These are phyloP conservation scores for Pseudopipra pipra DNA, from an alignment of 2,113 vertebrate genomes.

Conservation along the genomic window DNA sequence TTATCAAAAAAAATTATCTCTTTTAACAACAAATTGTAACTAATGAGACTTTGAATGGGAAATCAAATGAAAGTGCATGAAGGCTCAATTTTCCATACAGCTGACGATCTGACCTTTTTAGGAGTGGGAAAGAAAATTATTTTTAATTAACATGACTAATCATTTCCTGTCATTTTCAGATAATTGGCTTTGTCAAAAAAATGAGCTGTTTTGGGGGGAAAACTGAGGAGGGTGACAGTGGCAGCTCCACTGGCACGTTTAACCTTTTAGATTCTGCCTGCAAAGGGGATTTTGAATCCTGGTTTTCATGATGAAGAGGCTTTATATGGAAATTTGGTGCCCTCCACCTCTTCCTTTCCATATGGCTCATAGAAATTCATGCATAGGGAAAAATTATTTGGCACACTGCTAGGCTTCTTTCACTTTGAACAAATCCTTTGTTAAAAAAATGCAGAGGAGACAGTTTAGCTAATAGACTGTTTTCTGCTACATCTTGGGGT, in stretches of 20 bases:
- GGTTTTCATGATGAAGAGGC: not conserved
- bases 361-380: constrained; percentile 28
- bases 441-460: constrained; percentile 1
- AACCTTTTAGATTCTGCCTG: constrained; percentile 30
- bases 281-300: not conserved
- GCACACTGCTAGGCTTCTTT: not conserved
- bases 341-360: not conserved
- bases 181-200: constrained; percentile 62
- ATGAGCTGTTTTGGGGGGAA: not conserved
- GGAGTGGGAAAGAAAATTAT: constrained; percentile 67
- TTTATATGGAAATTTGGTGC: not conserved
- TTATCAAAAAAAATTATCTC: constrained; percentile 56
- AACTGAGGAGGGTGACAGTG: not conserved
- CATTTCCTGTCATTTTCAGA: constrained; percentile 67
- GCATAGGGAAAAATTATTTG: not conserved
- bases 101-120: constrained; percentile 72
- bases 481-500: constrained; percentile 13
- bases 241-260: not conserved
- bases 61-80: constrained; percentile 72
- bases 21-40: constrained; percentile 70
- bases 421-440: not conserved
- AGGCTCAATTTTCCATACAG: constrained; percentile 73
- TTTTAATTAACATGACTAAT: constrained; percentile 78
- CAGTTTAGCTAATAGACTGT: constrained; percentile 17
- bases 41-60: constrained; percentile 75